Evolutionary conservation across 2,113 vertebrate genomes (phyloP), one percentile per base, ranked within the genome.

Genomic region (Gobio gobio): DNA sequence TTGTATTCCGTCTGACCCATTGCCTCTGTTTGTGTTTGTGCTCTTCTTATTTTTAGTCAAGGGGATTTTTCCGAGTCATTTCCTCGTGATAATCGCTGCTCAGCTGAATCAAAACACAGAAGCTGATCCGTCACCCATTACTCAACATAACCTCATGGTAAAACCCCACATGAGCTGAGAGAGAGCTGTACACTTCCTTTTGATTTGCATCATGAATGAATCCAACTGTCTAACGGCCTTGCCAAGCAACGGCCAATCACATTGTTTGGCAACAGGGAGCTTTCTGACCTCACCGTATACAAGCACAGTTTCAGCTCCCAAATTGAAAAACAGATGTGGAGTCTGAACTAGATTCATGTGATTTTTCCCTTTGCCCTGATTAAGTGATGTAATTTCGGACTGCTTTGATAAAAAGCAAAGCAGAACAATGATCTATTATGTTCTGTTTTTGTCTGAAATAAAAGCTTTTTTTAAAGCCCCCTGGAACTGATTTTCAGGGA

Each of bases 21-120:
- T 51, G 26, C 59, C 43, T 36, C 26, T 49, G 18, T 68, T 54
- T 72, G 64, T 61, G 59, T 85, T 72, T 59, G 47, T 77, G 40
- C 51, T 51, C 16, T 1, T 59, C 22, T 78, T 20, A 24, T 58
- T 70, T 66, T 64, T 26, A 78, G 54, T 58, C 43, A 0, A 26
- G 45, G 82, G 85, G 78, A 84, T 86, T 88, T 88, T 86, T 78
- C 82, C 77, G 9, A 49, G 22, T 80, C 87, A 81, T 79, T 84
- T 88, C 87, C 87, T 88, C 33, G 22, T 84, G 82, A 81, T 82
- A 61, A 68, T 29, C 12, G 10, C 16, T 4, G 63, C 61, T 10
- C 51, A 43, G 68, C 81, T 81, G 82, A 47, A 84, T 72, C 58
- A 78, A 84, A 88, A 77, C 59, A 83, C 54, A 66, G 43, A 82